These are phyloP conservation scores for Diaprepes abbreviatus DNA, from an alignment of 2,888 invertebrate species.

Conservation along the genomic window DNA sequence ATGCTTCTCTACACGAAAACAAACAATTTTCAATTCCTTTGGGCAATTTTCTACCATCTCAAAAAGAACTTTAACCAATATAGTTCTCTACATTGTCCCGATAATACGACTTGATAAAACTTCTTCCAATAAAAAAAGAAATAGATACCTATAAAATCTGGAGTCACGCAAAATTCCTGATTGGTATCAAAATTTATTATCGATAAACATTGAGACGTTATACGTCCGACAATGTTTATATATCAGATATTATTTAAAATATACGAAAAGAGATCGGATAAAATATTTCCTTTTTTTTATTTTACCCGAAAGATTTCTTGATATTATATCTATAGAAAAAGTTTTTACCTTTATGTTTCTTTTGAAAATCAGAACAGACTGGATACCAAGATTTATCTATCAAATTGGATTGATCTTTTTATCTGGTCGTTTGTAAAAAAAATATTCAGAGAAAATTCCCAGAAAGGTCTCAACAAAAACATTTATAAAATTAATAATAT, in stretches of 20 bases:
- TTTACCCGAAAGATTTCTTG: background rate
- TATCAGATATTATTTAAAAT: slow-evolving; percentile 7
- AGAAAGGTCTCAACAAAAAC: too few species aligned
- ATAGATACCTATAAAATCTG: slow-evolving; percentile 41
- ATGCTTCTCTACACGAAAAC: slow-evolving; percentile 24
- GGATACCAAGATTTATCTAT: too few species aligned
- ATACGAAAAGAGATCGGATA: background rate
- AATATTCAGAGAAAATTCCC: too few species aligned
- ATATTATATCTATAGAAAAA: slow-evolving; percentile 5
- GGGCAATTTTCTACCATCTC: slow-evolving; percentile 29
- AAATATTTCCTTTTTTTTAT: background rate
- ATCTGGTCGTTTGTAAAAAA: too few species aligned
- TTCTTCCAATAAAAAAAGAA: slow-evolving; percentile 38
- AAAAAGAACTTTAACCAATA: slow-evolving; percentile 30
- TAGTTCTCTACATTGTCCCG: slow-evolving; percentile 26
- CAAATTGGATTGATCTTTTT: too few species aligned
- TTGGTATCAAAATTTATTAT: slow-evolving; percentile 35
- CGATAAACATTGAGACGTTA: slow-evolving; percentile 17
- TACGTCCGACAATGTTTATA: slow-evolving; percentile 9
- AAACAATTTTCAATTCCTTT: slow-evolving; percentile 35
- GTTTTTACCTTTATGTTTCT: background rate
- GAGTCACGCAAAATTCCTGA: slow-evolving; percentile 38
- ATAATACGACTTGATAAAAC: slow-evolving; percentile 43
- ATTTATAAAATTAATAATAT: too few species aligned
- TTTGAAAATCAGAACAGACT: too few species aligned